Base-by-base conservation (phyloP, 2,113 vertebrate species). In the Mionectes macconnelli region DNA sequence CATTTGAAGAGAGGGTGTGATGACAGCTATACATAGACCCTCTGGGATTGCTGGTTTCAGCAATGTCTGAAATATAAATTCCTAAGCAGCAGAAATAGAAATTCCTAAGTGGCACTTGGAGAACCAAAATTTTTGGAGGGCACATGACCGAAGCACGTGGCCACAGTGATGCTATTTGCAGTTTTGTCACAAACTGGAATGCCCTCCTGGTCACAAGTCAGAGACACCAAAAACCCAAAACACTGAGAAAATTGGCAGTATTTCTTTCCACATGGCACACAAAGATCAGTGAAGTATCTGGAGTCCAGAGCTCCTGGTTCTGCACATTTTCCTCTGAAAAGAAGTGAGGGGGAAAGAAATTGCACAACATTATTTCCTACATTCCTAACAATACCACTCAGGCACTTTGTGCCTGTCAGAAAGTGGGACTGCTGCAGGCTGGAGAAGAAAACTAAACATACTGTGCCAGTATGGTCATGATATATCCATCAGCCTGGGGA, bases 21-120 rank as follows among this genome's bases (percentile, higher is more conserved):
- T 90, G 83, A 88, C 24, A 90, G 85, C 86, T 96, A 95, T 92
- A 97, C 49, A 93, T 74, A 93, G 92, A 86, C 55, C 21, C 76
- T 82, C 78, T 84, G 30, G 62, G 81, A 35, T 81, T 87, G 78
- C 89, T 87, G 76, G 10, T 75, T 89, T 88, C 80, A 94, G 93
- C 94, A 86, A 28, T 0, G 31, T 70, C 87, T 90, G 79, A 96
- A 96, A 92, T 90, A 84, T 4, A 50, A 80, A 89, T 62, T 90
- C 72, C 73, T 67, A 52, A 89, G 80, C 35, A 50, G 68, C 55
- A 95, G 69, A 89, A 95, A 94, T 70, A 95, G 84, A 93, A 96
- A 87, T 74, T 90, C 60, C 19, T 24, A 55, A 87, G 77, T 31
- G 21, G 35, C 31, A 70, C 45, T 86, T 50, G 6, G 55, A 81